phyloP scores from a whole-genome alignment of 2,888 invertebrate genomes.

The Dermolepida albohirtum region DNA sequence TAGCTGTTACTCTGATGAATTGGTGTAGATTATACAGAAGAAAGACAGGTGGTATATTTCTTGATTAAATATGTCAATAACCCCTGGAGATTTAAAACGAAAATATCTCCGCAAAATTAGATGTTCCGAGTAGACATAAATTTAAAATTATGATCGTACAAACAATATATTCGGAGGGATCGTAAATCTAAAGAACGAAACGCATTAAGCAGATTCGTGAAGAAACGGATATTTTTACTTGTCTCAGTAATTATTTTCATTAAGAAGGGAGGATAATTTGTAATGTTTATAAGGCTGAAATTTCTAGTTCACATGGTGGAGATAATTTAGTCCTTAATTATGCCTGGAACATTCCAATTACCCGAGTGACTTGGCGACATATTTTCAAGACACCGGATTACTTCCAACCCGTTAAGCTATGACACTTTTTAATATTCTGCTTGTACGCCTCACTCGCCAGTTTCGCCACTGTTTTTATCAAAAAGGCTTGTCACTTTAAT shows the following conservation, averaged over 20 bases:
- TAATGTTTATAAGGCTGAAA: slow-evolving; percentile 15
- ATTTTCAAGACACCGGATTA: slow-evolving; percentile 50
- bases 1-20: too few relatives aligned
- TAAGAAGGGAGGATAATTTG: slow-evolving; percentile 23
- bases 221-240: slow-evolving; percentile 10
- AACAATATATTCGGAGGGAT: too few relatives aligned
- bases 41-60: too few relatives aligned
- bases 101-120: too few relatives aligned
- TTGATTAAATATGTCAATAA: too few relatives aligned
- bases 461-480: too few relatives aligned
- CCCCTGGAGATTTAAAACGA: too few relatives aligned
- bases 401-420: slow-evolving; percentile 47
- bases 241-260: slow-evolving; percentile 31
- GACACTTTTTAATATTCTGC: slow-evolving; percentile 40
- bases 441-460: not conserved
- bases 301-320: slow-evolving; percentile 6
- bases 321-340: slow-evolving; percentile 54
- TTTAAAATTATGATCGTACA: too few relatives aligned
- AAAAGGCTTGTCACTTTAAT: too few relatives aligned
- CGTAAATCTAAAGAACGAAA: too few relatives aligned
- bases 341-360: slow-evolving; percentile 53
- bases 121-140: too few relatives aligned
- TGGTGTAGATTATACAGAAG: too few relatives aligned
- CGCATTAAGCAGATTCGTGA: slow-evolving; percentile 1
- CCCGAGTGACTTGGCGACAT: slow-evolving; percentile 55